Evolutionary conservation across 2,113 vertebrate species (phyloP), one percentile per base, ranked within the genome.

Genomic region (Cathartes aura): DNA sequence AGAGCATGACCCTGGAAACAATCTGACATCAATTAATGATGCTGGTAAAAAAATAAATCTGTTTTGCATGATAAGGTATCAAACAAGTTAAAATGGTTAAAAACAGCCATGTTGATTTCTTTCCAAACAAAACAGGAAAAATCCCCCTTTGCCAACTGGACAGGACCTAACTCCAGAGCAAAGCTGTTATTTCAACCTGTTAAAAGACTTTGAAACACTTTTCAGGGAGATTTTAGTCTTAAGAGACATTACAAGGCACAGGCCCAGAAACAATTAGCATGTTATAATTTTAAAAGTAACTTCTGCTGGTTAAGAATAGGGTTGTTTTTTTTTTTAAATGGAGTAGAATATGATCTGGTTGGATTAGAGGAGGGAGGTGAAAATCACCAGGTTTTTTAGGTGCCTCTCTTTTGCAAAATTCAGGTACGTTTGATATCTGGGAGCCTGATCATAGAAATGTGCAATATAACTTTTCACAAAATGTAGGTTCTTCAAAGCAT

Each of bases 81-180:
- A 94, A 87, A 87, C 40, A 90, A 90, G 62, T 86, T 75, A 78
- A 97, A 97, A 90, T 66, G 58, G 92, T 80, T 95, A 92, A 81
- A 97, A 95, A 60, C 86, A 96, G 78, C 38, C 56, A 88, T 42
- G 79, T 75, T 93, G 66, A 91, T 67, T 89, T 84, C 38, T 63
- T 85, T 96, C 95, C 90, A 94, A 96, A 86, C 30, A 94, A 95
- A 97, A 95, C 87, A 89, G 78, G 75, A 89, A 96, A 96, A 91
- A 67, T 48, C 42, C 6, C 50, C 32, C 55, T 73, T 87, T 94
- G 89, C 88, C 91, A 91, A 53, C 40, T 72, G 73, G 55, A 68
- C 23, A 66, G 62, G 75, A 86, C 84, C 71, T 85, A 80, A 76
- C 40, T 93, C 73, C 60, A 68, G 80, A 94, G 92, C 89, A 96